Percentiles rank a stretch among this genome's conserved stretches.
phyloP scores from a whole-genome alignment of 2,113 vertebrate species.

The Melanerpes aurifrons region DNA sequence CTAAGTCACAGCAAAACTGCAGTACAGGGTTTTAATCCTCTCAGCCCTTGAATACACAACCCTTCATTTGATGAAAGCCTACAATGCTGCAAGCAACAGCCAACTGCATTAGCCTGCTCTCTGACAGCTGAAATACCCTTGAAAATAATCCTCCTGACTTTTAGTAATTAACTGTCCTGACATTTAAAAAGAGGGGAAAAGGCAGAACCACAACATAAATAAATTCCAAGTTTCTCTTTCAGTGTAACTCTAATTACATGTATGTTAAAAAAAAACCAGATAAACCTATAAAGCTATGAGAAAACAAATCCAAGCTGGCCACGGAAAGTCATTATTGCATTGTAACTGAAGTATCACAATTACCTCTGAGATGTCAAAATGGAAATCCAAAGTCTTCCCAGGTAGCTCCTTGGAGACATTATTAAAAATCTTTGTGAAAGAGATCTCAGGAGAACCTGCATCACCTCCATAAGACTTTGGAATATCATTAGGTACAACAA shows the following conservation, averaged over 20 bases:
- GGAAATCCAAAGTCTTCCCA: slow-evolving; percentile 98
- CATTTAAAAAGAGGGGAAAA: neutral
- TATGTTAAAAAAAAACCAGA: neutral
- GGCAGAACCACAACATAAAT: neutral
- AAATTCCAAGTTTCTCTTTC: neutral
- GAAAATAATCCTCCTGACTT: neutral
- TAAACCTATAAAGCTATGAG: neutral
- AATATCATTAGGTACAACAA: slow-evolving; percentile 94
- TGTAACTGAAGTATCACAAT: neutral
- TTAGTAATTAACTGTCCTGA: neutral
- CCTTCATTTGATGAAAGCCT: neutral
- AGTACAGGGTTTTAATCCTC: neutral
- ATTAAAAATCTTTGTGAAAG: slow-evolving; percentile 97
- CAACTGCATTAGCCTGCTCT: slow-evolving; percentile 9
- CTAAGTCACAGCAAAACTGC: neutral
- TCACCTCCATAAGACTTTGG: slow-evolving; percentile 92
- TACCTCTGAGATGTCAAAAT: slow-evolving; percentile 99
- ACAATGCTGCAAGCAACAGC: neutral
- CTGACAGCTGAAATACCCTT: neutral
- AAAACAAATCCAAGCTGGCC: neutral
- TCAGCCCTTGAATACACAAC: neutral
- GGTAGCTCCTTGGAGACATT: slow-evolving; percentile 96
- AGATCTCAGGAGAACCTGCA: slow-evolving; percentile 91
- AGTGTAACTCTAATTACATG: neutral
- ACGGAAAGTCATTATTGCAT: neutral